Conservation (phyloP, 2,797 vertebrate species). For the Squalus acanthias region DNA sequence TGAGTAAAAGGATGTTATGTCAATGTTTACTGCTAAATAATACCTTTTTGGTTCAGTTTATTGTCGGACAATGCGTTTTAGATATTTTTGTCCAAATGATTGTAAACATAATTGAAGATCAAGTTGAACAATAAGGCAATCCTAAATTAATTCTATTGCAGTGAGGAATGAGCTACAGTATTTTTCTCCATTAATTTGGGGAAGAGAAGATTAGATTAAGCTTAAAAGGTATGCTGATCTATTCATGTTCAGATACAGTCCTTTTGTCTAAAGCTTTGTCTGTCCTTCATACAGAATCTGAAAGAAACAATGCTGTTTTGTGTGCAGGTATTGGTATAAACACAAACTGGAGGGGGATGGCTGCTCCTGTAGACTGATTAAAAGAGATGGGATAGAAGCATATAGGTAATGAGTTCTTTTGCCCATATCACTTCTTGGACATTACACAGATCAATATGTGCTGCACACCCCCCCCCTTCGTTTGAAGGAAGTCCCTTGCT, state of each 20-base stretch:
- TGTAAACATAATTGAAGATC: not conserved
- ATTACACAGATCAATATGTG: not conserved
- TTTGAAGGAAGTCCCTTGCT: too few relatives aligned
- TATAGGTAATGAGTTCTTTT: not conserved
- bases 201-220: not conserved
- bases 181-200: constrained; percentile 4
- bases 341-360: not conserved
- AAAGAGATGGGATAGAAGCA: not conserved
- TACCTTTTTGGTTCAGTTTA: not conserved
- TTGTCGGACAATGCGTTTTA: not conserved
- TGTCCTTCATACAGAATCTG: not conserved
- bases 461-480: too few relatives aligned
- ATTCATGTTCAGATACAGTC: too few relatives aligned
- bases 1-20: not conserved
- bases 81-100: not conserved
- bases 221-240: not conserved
- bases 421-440: not conserved
- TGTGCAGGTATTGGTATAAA: not conserved
- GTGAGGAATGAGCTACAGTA: not conserved
- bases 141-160: not conserved
- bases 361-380: not conserved
- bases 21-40: not conserved
- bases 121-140: not conserved
- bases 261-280: not conserved
- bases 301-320: not conserved